Percentiles rank a stretch among this genome's conserved stretches.
Evolutionary conservation across 2,888 invertebrate species (phyloP).

Genomic region (Alloscopus bannaensis): DNA sequence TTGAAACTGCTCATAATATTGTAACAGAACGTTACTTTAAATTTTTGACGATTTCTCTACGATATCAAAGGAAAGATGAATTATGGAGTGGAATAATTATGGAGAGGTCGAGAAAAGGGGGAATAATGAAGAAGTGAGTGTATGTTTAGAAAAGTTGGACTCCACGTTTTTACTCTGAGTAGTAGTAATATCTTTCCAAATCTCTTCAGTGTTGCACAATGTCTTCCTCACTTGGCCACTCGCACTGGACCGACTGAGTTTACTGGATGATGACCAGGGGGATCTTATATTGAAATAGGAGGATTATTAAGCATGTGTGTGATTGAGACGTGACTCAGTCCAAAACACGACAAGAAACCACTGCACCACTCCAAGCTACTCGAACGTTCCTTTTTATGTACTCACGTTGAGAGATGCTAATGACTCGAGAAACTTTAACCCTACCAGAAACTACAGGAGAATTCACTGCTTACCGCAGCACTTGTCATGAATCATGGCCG

Average conservation of each 20-base stretch:
- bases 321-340: neutral
- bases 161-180: no score
- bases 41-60: no score
- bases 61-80: no score
- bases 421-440: neutral
- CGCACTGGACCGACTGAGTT: constrained; percentile 44
- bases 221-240: constrained; percentile 25
- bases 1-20: constrained; percentile 33
- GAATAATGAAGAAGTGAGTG: no score
- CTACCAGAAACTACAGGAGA: no score
- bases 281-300: constrained; percentile 51
- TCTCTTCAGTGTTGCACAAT: constrained; percentile 8
- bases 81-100: no score
- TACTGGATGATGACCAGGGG: constrained; percentile 11
- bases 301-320: constrained; percentile 13
- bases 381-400: constrained; percentile 13
- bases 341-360: neutral
- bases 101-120: no score
- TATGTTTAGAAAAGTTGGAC: no score
- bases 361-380: no score
- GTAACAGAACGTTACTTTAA: no score
- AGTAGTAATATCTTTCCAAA: neutral
- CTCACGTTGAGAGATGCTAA: neutral
- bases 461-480: neutral
- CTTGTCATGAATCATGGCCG: neutral